Base-by-base conservation (phyloP, 2,797 vertebrate species). In the Mareca penelope region DNA sequence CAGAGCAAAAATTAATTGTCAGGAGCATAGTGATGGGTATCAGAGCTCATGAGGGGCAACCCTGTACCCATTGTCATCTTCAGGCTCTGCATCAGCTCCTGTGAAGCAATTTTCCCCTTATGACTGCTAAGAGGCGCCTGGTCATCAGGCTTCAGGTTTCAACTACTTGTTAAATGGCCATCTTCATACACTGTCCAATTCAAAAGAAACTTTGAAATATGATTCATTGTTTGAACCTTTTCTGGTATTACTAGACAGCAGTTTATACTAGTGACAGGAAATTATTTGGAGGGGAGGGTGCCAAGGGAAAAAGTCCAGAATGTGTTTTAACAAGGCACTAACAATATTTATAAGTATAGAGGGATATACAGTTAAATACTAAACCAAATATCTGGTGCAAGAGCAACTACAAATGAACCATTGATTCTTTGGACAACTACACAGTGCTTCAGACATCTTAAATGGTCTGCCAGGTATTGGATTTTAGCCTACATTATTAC, bases 271-370 rank as follows among this genome's bases (percentile, higher is more conserved):
- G 17, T 2, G 16, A 87, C 61, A 92, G 81, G 78, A 94, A 90
- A 91, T 85, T 89, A 73, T 80, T 84, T 2, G 4, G 68, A 76
- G 61, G 50, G 46, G 18, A 78, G 15, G 2, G 42, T 80, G 46
- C 61, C 63, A 48, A 37, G 72, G 37, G 80, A 83, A 80, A 42
- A 87, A 80, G 61, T 68, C 87, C 46, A 69, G 81, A 68, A 82
- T 80, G 46, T 52, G 13, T 29, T 92, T 87, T 87, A 95, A 79
- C 83, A 92, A 96, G 61, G 46, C 72, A 78, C 44, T 83, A 83
- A 64, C 28, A 17, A n/a, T 87, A 60, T 91, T 93, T 93, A 89
- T 93, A 85, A 93, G 48, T 72, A 85, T 33, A 21, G 12, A 24
- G 65, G 76, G 57, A 85, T 68, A 64, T 53, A 82, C 65, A 89